Percentiles rank a stretch among this genome's conserved stretches.
Evolutionary conservation across 2,113 vertebrate genomes (phyloP).

Genomic region (Oryzias curvinotus): DNA sequence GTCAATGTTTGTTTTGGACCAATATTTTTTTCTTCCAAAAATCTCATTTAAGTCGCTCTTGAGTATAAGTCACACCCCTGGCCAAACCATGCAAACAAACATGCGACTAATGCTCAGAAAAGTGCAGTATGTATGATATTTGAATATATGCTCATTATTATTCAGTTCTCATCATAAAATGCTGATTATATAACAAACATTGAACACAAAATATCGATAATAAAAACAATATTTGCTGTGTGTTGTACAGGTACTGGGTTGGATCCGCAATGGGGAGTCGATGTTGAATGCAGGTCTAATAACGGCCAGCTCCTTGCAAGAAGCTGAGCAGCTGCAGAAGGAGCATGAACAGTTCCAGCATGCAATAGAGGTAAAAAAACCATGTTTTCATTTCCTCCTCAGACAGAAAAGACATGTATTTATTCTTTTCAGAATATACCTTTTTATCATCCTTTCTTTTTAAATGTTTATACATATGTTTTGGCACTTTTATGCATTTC

Average conservation of each 20-base stretch:
- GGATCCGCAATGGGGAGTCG: slow-evolving; percentile 98
- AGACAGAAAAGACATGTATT: background rate
- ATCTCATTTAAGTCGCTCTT: no score
- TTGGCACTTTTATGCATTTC: background rate
- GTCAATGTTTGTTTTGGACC: no score
- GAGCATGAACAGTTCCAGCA: slow-evolving; percentile 99
- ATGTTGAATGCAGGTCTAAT: slow-evolving; percentile 98
- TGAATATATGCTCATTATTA: background rate
- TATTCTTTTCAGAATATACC: no score
- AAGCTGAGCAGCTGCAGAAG: slow-evolving; percentile 95
- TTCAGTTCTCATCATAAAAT: background rate
- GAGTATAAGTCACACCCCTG: no score
- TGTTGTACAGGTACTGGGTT: slow-evolving; percentile 89
- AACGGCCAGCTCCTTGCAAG: slow-evolving; percentile 95
- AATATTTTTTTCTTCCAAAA: no score
- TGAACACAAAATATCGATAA: no score
- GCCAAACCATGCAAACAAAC: no score
- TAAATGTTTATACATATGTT: background rate
- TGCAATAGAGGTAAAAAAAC: slow-evolving; percentile 88
- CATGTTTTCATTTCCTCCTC: background rate
- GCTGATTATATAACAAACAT: no score
- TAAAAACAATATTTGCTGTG: background rate
- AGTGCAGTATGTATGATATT: no score
- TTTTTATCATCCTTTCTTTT: background rate
- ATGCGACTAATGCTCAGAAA: no score